Evolutionary conservation across 2,797 vertebrate species (phyloP).

Genomic region (Dermochelys coriacea): DNA sequence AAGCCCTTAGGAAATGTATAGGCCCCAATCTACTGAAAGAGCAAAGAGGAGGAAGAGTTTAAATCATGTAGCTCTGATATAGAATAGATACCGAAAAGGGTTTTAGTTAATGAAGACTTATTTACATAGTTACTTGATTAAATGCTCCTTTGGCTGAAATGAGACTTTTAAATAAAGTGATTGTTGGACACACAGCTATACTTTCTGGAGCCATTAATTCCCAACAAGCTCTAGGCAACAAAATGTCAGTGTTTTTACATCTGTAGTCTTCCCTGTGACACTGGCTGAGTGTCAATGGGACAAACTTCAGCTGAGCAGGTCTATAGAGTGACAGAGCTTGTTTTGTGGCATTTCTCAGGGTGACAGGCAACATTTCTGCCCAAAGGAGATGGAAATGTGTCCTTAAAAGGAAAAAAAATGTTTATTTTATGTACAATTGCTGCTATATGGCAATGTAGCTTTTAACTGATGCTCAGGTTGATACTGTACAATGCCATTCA

Average conservation of each 20-base stretch:
- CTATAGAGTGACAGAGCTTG: background rate
- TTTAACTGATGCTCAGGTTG: background rate
- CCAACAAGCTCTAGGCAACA: background rate
- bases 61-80: background rate
- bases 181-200: background rate
- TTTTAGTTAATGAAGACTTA: background rate
- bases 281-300: background rate
- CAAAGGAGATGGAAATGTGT: background rate
- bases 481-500: constrained; percentile 13
- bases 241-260: background rate
- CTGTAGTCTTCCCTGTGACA: background rate
- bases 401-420: background rate
- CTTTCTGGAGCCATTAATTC: background rate
- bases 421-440: constrained; percentile 16
- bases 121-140: background rate
- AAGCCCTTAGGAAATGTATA: background rate
- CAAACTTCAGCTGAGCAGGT: background rate
- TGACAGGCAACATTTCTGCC: background rate
- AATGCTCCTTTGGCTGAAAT: background rate
- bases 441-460: background rate
- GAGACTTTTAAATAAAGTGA: background rate
- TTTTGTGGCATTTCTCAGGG: background rate
- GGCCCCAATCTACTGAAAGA: background rate
- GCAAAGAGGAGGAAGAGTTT: background rate
- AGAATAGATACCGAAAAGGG: background rate